Percentiles rank a stretch among this genome's conserved stretches.
Conservation (phyloP, 1,140 invertebrate species). For the Pararge aegeria region DNA sequence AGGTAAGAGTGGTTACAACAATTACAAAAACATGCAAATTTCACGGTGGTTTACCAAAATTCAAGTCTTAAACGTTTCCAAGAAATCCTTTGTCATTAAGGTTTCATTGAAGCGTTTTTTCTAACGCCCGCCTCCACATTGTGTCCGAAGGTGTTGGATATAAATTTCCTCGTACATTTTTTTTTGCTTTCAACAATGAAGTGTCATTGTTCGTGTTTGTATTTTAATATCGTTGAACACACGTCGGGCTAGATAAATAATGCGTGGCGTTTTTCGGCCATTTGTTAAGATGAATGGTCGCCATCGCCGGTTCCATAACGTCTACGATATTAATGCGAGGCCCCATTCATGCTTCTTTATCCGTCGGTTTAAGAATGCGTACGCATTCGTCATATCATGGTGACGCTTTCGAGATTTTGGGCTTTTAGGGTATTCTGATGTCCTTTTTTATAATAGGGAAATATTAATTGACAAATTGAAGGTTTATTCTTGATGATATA, state of each 20-base stretch:
- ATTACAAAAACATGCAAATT: constrained; percentile 38
- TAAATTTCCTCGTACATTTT: constrained; percentile 58
- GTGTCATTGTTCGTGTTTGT: constrained; percentile 67
- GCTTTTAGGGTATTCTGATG: constrained; percentile 6
- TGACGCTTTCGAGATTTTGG: constrained; percentile 31
- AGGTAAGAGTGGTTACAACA: background rate
- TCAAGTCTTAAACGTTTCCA: constrained; percentile 29
- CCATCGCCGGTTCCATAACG: constrained; percentile 50
- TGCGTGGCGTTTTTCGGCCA: constrained; percentile 53
- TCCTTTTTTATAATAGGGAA: background rate
- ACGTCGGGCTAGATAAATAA: constrained; percentile 69
- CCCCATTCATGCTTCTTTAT: constrained; percentile 44
- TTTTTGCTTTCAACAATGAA: constrained; percentile 61
- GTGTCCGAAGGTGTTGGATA: constrained; percentile 48
- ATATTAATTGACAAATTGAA: constrained; percentile 14
- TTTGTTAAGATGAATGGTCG: constrained; percentile 62
- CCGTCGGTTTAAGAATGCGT: constrained; percentile 28
- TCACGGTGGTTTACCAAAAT: constrained; percentile 42
- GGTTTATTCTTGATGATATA: background rate
- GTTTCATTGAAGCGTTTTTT: constrained; percentile 59
- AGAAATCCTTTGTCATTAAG: constrained; percentile 41
- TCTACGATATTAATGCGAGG: constrained; percentile 63
- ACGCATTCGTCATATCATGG: constrained; percentile 45
- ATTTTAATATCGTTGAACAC: constrained; percentile 68
- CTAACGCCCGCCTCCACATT: constrained; percentile 40